phyloP scores from a whole-genome alignment of 1,140 invertebrate genomes.

The Drosophila insularis region DNA sequence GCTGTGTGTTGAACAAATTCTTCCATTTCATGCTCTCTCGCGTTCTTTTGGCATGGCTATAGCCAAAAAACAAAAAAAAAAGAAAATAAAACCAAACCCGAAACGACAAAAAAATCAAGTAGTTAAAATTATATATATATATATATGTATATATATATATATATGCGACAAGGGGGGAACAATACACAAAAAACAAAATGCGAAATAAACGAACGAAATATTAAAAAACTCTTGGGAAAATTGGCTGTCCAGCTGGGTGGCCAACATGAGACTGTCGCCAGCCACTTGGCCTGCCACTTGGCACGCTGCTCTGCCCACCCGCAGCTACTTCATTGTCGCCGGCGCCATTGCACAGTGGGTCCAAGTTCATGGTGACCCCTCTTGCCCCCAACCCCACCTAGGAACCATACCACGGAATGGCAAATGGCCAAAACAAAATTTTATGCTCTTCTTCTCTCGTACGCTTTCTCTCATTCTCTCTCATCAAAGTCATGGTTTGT shows the following conservation, averaged over 20 bases:
- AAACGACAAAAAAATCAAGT: background rate
- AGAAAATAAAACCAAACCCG: background rate
- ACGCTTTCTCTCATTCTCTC: background rate
- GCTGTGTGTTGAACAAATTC: slow-evolving; percentile 56
- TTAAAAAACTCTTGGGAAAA: slow-evolving; percentile 43
- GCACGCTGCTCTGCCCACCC: slow-evolving; percentile 29
- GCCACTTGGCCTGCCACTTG: slow-evolving; percentile 56
- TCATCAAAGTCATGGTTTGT: slow-evolving; percentile 9
- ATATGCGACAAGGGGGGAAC: too few species aligned
- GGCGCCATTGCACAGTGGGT: slow-evolving; percentile 53
- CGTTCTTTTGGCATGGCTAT: slow-evolving; percentile 12
- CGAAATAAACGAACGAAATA: slow-evolving; percentile 25
- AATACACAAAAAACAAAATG: background rate
- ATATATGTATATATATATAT: background rate
- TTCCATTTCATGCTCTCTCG: slow-evolving; percentile 47
- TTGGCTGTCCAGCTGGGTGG: slow-evolving; percentile 71
- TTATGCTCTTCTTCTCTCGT: background rate
- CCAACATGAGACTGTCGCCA: slow-evolving; percentile 76
- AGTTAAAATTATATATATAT: background rate
- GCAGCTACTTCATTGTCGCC: slow-evolving; percentile 48
- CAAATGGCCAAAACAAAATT: slow-evolving; percentile 14
- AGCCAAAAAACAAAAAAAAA: slow-evolving; percentile 4
- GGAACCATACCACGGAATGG: background rate
- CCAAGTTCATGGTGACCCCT: slow-evolving; percentile 47
- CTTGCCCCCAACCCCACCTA: background rate